These are phyloP conservation scores for Rhodinocichla rosea DNA, from an alignment of 2,113 vertebrate genomes.

Conservation along the genomic window DNA sequence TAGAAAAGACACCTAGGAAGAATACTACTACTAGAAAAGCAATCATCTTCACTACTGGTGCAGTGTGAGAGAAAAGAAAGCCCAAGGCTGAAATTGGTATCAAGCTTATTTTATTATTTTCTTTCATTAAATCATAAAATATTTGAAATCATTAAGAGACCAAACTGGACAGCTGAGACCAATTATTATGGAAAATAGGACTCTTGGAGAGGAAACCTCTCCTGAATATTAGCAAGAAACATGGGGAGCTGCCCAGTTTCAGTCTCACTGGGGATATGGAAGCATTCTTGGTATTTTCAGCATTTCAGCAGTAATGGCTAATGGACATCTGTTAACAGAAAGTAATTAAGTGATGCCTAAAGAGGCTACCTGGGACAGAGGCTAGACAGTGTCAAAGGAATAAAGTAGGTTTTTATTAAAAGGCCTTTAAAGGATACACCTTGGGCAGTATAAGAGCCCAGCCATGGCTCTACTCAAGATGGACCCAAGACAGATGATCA, in stretches of 20 bases:
- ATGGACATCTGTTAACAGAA: neutral
- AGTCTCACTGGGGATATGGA: neutral
- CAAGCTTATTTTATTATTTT: constrained; percentile 7
- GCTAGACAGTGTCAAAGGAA: neutral
- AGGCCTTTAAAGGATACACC: neutral
- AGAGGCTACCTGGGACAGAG: neutral
- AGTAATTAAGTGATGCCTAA: neutral
- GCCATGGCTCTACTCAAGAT: neutral
- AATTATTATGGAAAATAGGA: neutral
- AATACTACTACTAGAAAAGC: constrained; percentile 9
- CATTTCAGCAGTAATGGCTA: neutral
- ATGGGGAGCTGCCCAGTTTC: neutral
- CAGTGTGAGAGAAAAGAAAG: neutral
- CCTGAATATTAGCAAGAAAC: neutral
- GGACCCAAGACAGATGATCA: no score
- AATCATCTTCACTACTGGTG: neutral
- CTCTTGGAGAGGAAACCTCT: neutral
- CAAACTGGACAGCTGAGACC: neutral
- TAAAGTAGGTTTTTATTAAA: neutral
- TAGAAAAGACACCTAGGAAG: neutral
- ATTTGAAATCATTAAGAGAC: neutral
- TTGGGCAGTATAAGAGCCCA: neutral
- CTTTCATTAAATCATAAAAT: constrained; percentile 15
- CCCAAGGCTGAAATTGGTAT: neutral
- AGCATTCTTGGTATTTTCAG: neutral